Evolutionary conservation across 2,888 invertebrate genomes (phyloP).

Genomic region (Halictus ligatus): DNA sequence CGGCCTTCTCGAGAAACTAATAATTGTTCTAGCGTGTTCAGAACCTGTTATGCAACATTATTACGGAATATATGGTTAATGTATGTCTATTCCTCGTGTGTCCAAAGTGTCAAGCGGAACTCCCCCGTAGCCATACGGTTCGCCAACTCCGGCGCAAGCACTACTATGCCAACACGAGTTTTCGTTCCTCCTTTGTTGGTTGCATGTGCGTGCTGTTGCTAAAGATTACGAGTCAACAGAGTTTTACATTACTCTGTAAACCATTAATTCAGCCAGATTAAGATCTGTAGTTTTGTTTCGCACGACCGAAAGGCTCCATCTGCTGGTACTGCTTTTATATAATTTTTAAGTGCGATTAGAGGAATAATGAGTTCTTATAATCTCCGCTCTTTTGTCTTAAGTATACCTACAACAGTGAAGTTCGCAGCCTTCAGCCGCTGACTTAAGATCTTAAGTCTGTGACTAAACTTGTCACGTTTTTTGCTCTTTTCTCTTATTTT

Average conservation of each 20-base stretch:
- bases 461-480: no score
- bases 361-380: background rate
- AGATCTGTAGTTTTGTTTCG: background rate
- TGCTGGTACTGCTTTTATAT: background rate
- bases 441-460: no score
- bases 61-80: slow-evolving; percentile 9
- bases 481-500: no score
- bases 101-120: slow-evolving; percentile 35
- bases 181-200: background rate
- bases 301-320: background rate
- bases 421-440: no score
- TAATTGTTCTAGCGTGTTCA: slow-evolving; percentile 29
- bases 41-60: slow-evolving; percentile 24
- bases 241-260: background rate
- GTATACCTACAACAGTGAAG: no score
- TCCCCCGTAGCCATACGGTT: background rate
- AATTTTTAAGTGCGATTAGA: background rate
- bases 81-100: slow-evolving; percentile 31
- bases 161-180: background rate
- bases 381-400: no score
- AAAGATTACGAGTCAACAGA: background rate
- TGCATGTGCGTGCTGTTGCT: background rate
- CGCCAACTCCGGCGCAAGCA: background rate
- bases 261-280: background rate
- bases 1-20: slow-evolving; percentile 1